Percentiles rank a stretch among this genome's conserved stretches.
phyloP scores from a whole-genome alignment of 2,797 vertebrate species.

The Heliangelus exortis region DNA sequence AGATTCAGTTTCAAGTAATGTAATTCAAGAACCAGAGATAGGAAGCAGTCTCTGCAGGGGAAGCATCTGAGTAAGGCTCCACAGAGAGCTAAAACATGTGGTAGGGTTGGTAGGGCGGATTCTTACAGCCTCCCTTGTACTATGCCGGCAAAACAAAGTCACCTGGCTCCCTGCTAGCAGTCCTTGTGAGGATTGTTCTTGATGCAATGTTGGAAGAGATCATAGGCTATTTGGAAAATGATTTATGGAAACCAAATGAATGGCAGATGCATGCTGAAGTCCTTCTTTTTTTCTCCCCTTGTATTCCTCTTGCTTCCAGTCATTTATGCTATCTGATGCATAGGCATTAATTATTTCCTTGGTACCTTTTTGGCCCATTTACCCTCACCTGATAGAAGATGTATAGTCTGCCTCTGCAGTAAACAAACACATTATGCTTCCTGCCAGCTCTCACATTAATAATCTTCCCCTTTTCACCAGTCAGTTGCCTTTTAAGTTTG shows the following conservation, averaged over 20 bases:
- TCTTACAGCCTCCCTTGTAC: background rate
- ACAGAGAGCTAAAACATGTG: background rate
- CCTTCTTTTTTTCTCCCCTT: background rate
- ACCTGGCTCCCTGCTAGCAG: background rate
- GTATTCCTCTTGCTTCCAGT: background rate
- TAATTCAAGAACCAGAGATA: background rate
- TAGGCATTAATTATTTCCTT: background rate
- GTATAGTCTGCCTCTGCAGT: background rate
- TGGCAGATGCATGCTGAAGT: background rate
- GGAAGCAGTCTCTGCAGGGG: background rate
- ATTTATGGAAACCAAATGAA: background rate
- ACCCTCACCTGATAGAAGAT: background rate
- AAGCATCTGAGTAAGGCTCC: background rate
- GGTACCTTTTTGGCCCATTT: background rate
- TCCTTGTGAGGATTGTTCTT: background rate
- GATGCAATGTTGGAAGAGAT: background rate
- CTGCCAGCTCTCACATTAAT: background rate
- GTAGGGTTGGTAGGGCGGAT: background rate
- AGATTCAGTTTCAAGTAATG: background rate
- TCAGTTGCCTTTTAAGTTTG: background rate
- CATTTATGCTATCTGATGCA: background rate
- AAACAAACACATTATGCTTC: background rate
- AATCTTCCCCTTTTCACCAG: background rate
- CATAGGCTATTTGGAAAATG: background rate
- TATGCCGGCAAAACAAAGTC: fast-evolving